Evolutionary conservation across 2,113 vertebrate genomes (phyloP).

Genomic region (Seriola rivoliana): DNA sequence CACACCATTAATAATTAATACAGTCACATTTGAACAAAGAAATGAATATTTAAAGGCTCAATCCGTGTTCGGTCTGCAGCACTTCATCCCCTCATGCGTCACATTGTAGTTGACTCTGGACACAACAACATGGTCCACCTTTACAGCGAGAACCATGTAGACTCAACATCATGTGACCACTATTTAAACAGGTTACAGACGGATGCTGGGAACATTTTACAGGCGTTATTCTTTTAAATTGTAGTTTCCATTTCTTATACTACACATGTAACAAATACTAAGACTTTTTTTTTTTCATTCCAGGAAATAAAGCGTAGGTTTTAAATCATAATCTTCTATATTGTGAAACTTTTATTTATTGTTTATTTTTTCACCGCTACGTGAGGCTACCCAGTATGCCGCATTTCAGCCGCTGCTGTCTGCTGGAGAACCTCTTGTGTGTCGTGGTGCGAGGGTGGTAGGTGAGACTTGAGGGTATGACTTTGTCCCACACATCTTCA

Average conservation of each 20-base stretch:
- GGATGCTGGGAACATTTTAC: slow-evolving; percentile 29
- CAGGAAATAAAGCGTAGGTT: neutral
- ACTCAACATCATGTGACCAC: slow-evolving; percentile 31
- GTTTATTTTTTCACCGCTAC: neutral
- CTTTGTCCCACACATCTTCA: slow-evolving; percentile 14
- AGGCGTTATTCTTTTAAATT: slow-evolving; percentile 37
- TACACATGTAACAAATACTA: neutral
- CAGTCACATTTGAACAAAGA: slow-evolving; percentile 79
- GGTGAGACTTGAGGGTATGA: slow-evolving; percentile 8
- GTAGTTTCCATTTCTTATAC: neutral
- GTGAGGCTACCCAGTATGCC: neutral
- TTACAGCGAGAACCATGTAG: slow-evolving; percentile 34
- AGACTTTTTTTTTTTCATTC: neutral
- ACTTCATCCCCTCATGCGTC: slow-evolving; percentile 55
- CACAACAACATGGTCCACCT: slow-evolving; percentile 4
- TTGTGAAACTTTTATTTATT: neutral
- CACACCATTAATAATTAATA: slow-evolving; percentile 71
- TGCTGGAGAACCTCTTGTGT: neutral
- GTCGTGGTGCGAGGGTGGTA: neutral
- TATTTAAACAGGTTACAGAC: slow-evolving; percentile 44
- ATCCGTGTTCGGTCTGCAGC: slow-evolving; percentile 65
- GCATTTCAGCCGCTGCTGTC: neutral
- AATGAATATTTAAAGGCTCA: slow-evolving; percentile 79
- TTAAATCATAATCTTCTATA: neutral
- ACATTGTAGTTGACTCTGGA: slow-evolving; percentile 48